Percentiles rank a stretch among this genome's conserved stretches.
Conservation (phyloP, 1,140 invertebrate species). For the Lutraria rhynchaena region DNA sequence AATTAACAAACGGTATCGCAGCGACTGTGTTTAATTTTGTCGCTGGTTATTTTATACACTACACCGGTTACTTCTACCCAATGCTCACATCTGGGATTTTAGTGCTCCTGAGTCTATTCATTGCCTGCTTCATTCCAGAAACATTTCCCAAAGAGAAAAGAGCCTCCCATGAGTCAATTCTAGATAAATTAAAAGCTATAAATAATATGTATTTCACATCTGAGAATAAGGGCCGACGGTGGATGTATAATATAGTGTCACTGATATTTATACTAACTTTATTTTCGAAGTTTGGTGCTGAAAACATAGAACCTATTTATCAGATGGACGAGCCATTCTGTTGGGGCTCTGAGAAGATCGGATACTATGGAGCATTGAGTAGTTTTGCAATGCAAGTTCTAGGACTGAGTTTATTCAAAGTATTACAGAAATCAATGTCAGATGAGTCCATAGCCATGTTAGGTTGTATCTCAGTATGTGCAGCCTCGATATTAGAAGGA, state of each 20-base stretch:
- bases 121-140: slow-evolving; percentile 36
- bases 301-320: slow-evolving; percentile 40
- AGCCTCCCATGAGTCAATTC: neutral
- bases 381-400: slow-evolving; percentile 29
- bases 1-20: slow-evolving; percentile 38
- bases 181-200: slow-evolving; percentile 36
- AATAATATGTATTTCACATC: slow-evolving; percentile 27
- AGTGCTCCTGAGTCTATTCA: neutral
- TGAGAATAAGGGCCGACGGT: slow-evolving; percentile 29
- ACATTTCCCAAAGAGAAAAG: slow-evolving; percentile 35
- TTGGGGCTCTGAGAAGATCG: slow-evolving; percentile 42
- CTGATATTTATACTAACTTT: slow-evolving; percentile 27
- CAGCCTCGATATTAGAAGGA: slow-evolving; percentile 26
- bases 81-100: slow-evolving; percentile 14
- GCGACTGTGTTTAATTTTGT: slow-evolving; percentile 31
- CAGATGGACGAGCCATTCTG: slow-evolving; percentile 41
- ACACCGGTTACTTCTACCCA: slow-evolving; percentile 39
- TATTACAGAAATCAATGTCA: slow-evolving; percentile 33
- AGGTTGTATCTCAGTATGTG: slow-evolving; percentile 19
- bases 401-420: slow-evolving; percentile 40
- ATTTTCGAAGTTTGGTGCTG: slow-evolving; percentile 39
- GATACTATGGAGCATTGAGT: slow-evolving; percentile 31
- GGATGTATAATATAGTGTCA: slow-evolving; percentile 48
- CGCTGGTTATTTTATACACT: slow-evolving; percentile 45
- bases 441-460: slow-evolving; percentile 47